Base-by-base conservation (phyloP, 2,888 invertebrate genomes). In the Netelia melanura region DNA sequence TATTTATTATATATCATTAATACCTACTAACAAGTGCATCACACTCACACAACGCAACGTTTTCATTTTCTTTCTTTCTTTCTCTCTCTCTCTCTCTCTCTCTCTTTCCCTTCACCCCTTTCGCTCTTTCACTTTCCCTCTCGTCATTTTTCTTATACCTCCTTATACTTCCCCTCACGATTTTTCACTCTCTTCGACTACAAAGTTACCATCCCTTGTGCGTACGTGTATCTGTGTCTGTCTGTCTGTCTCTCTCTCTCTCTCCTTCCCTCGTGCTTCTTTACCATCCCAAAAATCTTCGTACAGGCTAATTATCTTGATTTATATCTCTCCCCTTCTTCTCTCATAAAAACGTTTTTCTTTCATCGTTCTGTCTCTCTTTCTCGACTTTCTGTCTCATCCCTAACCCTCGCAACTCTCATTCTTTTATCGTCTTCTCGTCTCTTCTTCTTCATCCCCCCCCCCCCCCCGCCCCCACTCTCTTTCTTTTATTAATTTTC, bases 21-120 rank as follows among this genome's bases (percentile, higher is more conserved):
- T 84, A 84, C 84, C 86, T 86, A 86, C 86, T 84, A 86, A 86
- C 86, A 86, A 86, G 84, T 84, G 81, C 74, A 84, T 86, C 82
- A 80, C 81, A 84, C 81, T 74, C 84, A 84, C 81, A 77, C 84
- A 78, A 84, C 81, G 72, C 86, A 81, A 75, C 70, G 64, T 44
- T 74, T 54, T 71, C 65, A 65, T 52, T 25, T 76, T 67, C 25
- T 72, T 43, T 48, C 21, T 81, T 44, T 58, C 62, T 44, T 74
- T 77, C 74, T 52, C 56, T 71, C 61, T 64, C 30, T 68, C 56
- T 75, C 44, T 54, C 30, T 74, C 30, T 58, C 21, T 80, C 54
- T 79, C 56, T 71, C 21, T 21, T 21, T 21, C 1, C 21, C 21
- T 21, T 21, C 21, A 21, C 21, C 21, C 21, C 21, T 21, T 21